These are phyloP conservation scores for Halichondria panicea DNA, from an alignment of 37 sponge, comb jelly and placozoan species.

Conservation along the genomic window DNA sequence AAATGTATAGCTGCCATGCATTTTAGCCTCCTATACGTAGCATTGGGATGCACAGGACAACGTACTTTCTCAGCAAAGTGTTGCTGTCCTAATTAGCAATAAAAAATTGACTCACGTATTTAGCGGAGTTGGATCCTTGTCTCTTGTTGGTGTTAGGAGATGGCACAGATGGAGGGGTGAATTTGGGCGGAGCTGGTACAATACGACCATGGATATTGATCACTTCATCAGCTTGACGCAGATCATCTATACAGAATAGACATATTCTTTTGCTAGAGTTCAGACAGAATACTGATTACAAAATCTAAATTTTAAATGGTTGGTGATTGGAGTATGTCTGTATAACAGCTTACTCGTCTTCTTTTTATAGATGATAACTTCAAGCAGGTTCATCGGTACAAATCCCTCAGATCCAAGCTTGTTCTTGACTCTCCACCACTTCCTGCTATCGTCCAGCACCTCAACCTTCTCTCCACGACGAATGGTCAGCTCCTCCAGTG, in stretches of 20 bases:
- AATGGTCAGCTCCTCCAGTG: slow-evolving; percentile 42
- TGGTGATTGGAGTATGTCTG: no score
- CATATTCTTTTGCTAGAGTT: no score
- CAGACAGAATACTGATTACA: no score
- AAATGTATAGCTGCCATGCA: slow-evolving; percentile 1
- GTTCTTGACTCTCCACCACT: slow-evolving; percentile 54
- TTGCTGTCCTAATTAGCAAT: no score
- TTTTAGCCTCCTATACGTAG: no score
- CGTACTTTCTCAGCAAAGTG: no score
- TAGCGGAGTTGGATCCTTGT: not conserved
- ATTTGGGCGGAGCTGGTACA: slow-evolving; percentile 37
- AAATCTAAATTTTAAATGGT: no score
- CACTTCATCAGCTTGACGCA: not conserved
- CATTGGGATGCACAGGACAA: no score
- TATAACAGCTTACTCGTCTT: slow-evolving; percentile 4
- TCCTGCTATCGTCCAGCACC: slow-evolving; percentile 51
- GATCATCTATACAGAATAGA: not conserved
- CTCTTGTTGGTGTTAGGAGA: not conserved
- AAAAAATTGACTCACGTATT: not conserved
- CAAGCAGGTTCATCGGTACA: slow-evolving; percentile 35
- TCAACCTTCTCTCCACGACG: slow-evolving; percentile 62
- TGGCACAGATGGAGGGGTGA: slow-evolving; percentile 32
- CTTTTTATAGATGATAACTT: slow-evolving; percentile 8
- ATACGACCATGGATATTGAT: slow-evolving; percentile 17
- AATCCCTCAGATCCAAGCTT: slow-evolving; percentile 38